Base-by-base conservation (phyloP, 2,797 vertebrate species). In the Pseudochromis fuscus region DNA sequence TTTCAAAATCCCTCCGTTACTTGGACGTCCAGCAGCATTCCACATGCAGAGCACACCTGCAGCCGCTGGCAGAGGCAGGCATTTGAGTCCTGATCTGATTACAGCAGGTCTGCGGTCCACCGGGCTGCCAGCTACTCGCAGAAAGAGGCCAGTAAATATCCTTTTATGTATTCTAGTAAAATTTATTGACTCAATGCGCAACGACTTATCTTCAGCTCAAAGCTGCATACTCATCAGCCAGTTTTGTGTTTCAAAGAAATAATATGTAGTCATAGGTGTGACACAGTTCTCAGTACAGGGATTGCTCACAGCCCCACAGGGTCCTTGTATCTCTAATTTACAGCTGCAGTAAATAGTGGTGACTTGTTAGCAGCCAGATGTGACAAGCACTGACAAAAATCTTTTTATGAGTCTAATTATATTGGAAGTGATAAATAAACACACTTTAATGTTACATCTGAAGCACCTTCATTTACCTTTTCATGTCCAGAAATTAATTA, bases 21-120 rank as follows among this genome's bases (percentile, higher is more conserved):
- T 31, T 58, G 45, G 28, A 70, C 53, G 16, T 31, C 13, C 3
- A 28, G 37, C 48, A 25, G 42, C 24, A n/a, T 52, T 75, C 28
- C 44, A 57, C 24, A 48, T 28, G 15, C 33, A 46, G n/a, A 55
- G 38, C 45, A 52, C 80, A 85, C 44, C 81, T 83, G 65, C 15
- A 65, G 56, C 37, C 19, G 15, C 5, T 62, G 62, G 50, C n/a
- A 21, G 24, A 61, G 35, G 3, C 10, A 68, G 60, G 44, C 59
- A 64, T 64, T 31, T 33, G 2, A 67, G 48, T 79, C 55, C 79
- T 72, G 67, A 69, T 44, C 42, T 13, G 13, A 48, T 74, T 58
- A 63, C 1, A 6, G 25, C 19, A 25, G 9, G 31, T 45, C 19
- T 72, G 35, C 0, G 38, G 7, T 63, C 46, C 33, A 31, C 27